phyloP scores from a whole-genome alignment of 2,113 vertebrate genomes.

The Cephalopholis sonnerati region DNA sequence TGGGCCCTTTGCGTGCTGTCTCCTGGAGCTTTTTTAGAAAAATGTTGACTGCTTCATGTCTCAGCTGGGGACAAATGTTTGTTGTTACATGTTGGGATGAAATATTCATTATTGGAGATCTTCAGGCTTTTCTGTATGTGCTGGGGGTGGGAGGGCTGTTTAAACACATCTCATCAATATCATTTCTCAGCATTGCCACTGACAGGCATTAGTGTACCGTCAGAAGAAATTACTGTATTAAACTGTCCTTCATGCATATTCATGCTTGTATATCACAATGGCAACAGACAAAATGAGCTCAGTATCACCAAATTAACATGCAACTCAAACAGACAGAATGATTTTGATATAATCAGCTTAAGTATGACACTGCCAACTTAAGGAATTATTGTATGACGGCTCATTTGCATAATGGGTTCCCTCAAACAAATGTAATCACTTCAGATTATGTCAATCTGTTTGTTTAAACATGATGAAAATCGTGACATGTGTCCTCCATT shows the following conservation, averaged over 20 bases:
- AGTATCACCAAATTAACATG: constrained; percentile 57
- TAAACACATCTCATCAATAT: constrained; percentile 57
- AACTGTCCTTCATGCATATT: constrained; percentile 63
- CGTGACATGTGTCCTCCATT: constrained; percentile 6
- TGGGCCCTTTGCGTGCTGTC: not conserved
- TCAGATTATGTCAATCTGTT: constrained; percentile 52
- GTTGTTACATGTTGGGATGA: constrained; percentile 32
- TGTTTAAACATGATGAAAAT: constrained; percentile 31
- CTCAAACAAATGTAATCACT: constrained; percentile 55
- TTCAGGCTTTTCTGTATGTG: constrained; percentile 31
- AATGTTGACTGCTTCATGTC: constrained; percentile 41
- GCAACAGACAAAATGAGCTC: constrained; percentile 26
- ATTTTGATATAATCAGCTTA: constrained; percentile 71
- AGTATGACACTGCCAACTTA: constrained; percentile 58
- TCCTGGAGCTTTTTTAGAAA: constrained; percentile 37
- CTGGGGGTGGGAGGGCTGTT: constrained; percentile 31
- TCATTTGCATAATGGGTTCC: constrained; percentile 64
- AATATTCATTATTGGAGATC: constrained; percentile 48
- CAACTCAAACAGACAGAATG: constrained; percentile 57
- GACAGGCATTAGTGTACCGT: constrained; percentile 57
- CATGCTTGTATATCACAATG: constrained; percentile 34
- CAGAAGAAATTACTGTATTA: constrained; percentile 63
- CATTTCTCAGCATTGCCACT: constrained; percentile 27
- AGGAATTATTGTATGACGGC: constrained; percentile 53
- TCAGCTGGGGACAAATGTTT: constrained; percentile 29